Evolutionary conservation across 2,888 invertebrate species (phyloP), one percentile per base, ranked within the genome.

Genomic region (Nemotelus nigrinus): DNA sequence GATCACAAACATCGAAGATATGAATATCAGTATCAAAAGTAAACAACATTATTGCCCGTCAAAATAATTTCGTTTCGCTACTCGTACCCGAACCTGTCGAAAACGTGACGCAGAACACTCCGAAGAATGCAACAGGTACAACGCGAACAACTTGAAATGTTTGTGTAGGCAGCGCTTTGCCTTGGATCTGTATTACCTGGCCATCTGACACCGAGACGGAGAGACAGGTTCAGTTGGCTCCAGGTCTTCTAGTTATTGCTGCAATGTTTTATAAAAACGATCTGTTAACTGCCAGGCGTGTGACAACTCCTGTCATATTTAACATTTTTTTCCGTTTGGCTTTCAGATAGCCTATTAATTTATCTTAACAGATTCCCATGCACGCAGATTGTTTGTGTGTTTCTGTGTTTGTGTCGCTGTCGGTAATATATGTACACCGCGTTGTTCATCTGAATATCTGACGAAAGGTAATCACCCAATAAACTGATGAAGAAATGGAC

Each of bases 301-400:
- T 74, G 74, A 74, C 74, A 74, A 74, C 48, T 63, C 39, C 74
- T 74, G 74, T 74, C 74, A 74, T 48, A 60, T 74, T 74, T 74
- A 63, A 74, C 60, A n/a, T 74, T n/a, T 72, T 72, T 25, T 45
- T 72, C 44, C 45, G 47, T 45, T 4, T 44, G 4, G 70, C 53
- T 10, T 43, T 39, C 55, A 55, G 7, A 43, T 43, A 74, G 63
- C 6, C 74, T 63, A 74, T 74, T 48, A 74, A 60, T 74, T 74
- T 74, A 74, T 74, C 74, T 74, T 41, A 60, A 47, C 60, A 5
- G 74, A 60, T 41, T 57, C 39, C 25, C 44, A 72, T 60, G 71
- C 39, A 55, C 7, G 3, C 48, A 74, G 60, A 74, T 74, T 25
- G 25, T 25, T 25, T 1, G 25, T 25, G 8, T 47, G 58, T 60